A percentile compares a stretch with the other conserved stretches of the same genome.
Conservation (phyloP, 2,888 invertebrate species). For the Hemaris fuciformis region DNA sequence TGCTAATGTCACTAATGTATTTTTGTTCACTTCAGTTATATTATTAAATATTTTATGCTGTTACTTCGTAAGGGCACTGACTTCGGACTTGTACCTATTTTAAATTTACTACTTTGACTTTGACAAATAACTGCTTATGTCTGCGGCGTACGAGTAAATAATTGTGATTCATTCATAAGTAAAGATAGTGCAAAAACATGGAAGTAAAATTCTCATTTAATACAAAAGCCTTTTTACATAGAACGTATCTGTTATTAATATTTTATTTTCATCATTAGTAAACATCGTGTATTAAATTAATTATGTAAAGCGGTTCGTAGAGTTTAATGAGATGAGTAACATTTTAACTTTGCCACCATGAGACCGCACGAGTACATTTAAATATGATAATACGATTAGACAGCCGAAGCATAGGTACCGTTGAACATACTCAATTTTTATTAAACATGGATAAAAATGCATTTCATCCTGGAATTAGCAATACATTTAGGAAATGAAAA, state of each 20-base stretch:
- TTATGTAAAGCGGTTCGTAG: constrained; percentile 36
- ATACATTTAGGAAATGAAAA: constrained; percentile 77
- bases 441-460: constrained; percentile 42
- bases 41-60: neutral
- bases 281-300: constrained; percentile 53
- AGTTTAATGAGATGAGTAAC: constrained; percentile 28
- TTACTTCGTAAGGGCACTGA: neutral
- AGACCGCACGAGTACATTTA: constrained; percentile 15
- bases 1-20: neutral
- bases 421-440: constrained; percentile 24
- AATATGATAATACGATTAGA: constrained; percentile 15
- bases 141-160: neutral
- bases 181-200: constrained; percentile 18
- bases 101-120: neutral
- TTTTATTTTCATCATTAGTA: constrained; percentile 43
- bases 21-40: neutral
- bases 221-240: neutral
- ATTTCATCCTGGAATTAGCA: constrained; percentile 46
- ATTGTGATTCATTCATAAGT: constrained; percentile 19
- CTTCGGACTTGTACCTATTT: neutral
- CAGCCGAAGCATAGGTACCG: constrained; percentile 1
- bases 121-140: neutral
- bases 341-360: constrained; percentile 34
- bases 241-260: constrained; percentile 20
- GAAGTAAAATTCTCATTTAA: neutral